Conservation (phyloP, 2,888 invertebrate genomes). For the Tolmerus cingulatus region DNA sequence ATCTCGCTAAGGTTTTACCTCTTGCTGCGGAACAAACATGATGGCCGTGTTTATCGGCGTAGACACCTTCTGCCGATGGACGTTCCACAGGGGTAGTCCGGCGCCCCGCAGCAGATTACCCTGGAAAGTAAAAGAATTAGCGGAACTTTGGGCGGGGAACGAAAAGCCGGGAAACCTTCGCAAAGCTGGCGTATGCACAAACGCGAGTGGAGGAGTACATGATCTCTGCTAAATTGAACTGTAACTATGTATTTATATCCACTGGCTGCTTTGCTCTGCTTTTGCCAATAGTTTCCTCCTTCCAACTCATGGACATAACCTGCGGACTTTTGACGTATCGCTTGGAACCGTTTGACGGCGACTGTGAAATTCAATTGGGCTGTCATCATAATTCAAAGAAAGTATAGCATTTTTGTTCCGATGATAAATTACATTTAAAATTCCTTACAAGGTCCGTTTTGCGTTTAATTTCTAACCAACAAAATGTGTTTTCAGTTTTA, state of each 20-base stretch:
- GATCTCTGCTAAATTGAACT: background rate
- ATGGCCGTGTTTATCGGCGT: slow-evolving; percentile 91
- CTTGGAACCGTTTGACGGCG: background rate
- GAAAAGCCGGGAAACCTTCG: background rate
- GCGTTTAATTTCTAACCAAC: background rate
- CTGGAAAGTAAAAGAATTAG: background rate
- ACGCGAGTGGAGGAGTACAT: slow-evolving; percentile 41
- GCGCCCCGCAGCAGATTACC: background rate
- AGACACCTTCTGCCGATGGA: slow-evolving; percentile 63
- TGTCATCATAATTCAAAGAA: background rate
- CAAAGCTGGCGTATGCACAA: slow-evolving; percentile 26
- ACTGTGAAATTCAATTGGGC: background rate
- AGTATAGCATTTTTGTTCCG: background rate
- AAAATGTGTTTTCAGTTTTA: too few species aligned
- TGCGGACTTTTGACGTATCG: background rate
- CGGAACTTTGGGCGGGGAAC: background rate
- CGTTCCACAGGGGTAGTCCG: slow-evolving; percentile 48
- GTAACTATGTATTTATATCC: background rate
- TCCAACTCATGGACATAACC: background rate
- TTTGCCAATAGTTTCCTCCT: background rate
- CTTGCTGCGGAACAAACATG: slow-evolving; percentile 99
- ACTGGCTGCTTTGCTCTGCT: background rate
- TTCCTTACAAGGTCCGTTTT: background rate
- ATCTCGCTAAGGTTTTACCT: slow-evolving; percentile 68
- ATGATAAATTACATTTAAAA: background rate